A percentile compares a stretch with the other conserved stretches of the same genome.
Evolutionary conservation across 2,888 invertebrate species (phyloP).

Genomic region (Opisthograptis luteolata): DNA sequence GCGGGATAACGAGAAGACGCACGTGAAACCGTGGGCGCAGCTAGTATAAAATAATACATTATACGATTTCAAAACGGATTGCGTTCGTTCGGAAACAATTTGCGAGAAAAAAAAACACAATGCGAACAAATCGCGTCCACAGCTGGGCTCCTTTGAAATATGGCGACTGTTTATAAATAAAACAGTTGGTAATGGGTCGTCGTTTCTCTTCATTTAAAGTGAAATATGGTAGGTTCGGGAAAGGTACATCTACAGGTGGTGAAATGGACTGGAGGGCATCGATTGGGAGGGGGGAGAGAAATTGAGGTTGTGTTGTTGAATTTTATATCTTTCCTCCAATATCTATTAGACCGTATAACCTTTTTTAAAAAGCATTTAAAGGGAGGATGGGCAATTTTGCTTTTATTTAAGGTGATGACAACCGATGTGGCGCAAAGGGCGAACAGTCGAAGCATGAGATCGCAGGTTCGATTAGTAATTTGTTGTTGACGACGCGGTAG

Average conservation of each 20-base stretch:
- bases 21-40: too few species aligned
- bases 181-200: slow-evolving; percentile 56
- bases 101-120: slow-evolving; percentile 30
- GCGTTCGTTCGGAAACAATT: slow-evolving; percentile 31
- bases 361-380: too few species aligned
- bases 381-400: too few species aligned
- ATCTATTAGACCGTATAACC: too few species aligned
- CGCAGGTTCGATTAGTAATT: too few species aligned
- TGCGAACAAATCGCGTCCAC: slow-evolving; percentile 44
- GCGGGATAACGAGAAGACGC: too few species aligned
- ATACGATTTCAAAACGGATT: slow-evolving; percentile 22
- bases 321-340: too few species aligned
- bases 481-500: too few species aligned
- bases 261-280: background rate
- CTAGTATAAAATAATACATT: too few species aligned
- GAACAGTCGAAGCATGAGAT: too few species aligned
- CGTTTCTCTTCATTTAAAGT: slow-evolving; percentile 61
- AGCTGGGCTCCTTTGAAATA: slow-evolving; percentile 50
- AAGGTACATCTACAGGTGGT: slow-evolving; percentile 25
- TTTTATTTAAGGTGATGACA: too few species aligned
- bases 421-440: too few species aligned
- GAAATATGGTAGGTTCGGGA: slow-evolving; percentile 44
- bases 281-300: background rate
- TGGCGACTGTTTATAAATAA: slow-evolving; percentile 65
- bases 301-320: background rate